A percentile compares a stretch with the other conserved stretches of the same genome.
Evolutionary conservation across 2,888 invertebrate genomes (phyloP).

Genomic region (Agrilus biguttatus): DNA sequence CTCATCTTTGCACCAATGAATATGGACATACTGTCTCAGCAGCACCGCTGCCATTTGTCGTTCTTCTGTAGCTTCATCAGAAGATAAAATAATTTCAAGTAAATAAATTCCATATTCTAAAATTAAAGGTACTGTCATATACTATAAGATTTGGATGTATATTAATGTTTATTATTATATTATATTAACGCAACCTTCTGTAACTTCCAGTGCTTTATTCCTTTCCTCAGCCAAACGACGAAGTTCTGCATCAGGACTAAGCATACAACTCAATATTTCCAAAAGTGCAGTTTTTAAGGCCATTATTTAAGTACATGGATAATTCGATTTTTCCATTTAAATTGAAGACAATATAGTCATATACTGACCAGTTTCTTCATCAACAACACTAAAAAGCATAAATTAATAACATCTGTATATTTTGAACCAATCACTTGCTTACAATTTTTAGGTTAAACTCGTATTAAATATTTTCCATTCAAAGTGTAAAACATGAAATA

Average conservation of each 20-base stretch:
- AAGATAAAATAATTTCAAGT: constrained; percentile 10
- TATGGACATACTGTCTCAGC: constrained; percentile 9
- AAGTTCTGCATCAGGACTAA: constrained; percentile 17
- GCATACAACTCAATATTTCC: constrained; percentile 18
- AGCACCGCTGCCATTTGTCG: constrained; percentile 12
- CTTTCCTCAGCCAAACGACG: constrained; percentile 17
- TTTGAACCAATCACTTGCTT: no score
- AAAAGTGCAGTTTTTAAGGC: constrained; percentile 18
- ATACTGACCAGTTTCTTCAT: no score
- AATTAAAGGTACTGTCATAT: constrained; percentile 2
- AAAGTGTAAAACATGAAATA: no score
- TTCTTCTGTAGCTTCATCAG: constrained; percentile 12
- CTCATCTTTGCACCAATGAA: constrained; percentile 8
- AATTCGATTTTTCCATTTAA: no score
- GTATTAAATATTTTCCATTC: no score
- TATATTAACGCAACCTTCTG: constrained; percentile 14
- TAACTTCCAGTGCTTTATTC: constrained; percentile 19
- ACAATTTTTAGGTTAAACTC: no score
- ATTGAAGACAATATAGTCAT: no score
- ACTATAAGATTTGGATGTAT: not conserved
- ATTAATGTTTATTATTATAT: no score
- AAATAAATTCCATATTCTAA: constrained; percentile 11
- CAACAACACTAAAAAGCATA: no score
- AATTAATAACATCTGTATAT: no score
- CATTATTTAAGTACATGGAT: constrained; percentile 1